phyloP scores from a whole-genome alignment of 2,888 invertebrate genomes.

The Nemotelus nigrinus region DNA sequence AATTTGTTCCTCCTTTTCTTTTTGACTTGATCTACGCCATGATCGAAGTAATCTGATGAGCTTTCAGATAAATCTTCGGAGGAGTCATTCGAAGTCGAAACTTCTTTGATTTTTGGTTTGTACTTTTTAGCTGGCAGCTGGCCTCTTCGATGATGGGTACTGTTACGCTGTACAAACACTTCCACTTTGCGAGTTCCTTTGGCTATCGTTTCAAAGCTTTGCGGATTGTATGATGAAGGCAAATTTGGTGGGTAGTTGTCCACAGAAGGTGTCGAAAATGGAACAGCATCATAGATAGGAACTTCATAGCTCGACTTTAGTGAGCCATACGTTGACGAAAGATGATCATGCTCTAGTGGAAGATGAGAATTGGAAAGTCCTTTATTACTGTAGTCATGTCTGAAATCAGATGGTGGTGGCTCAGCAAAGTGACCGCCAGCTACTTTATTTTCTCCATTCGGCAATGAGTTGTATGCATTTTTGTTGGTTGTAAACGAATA shows the following conservation, averaged over 20 bases:
- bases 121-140: not conserved
- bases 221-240: conserved; percentile 51
- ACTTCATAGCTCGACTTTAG: conserved; percentile 64
- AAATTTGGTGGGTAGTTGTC: conserved; percentile 60
- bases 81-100: conserved; percentile 39
- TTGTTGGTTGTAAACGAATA: conserved; percentile 41
- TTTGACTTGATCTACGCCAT: conserved; percentile 48
- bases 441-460: conserved; percentile 10
- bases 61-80: conserved; percentile 29
- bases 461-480: conserved; percentile 41
- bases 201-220: conserved; percentile 46
- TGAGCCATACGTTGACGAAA: conserved; percentile 60
- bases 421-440: conserved; percentile 56
- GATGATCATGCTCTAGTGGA: conserved; percentile 59
- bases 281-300: conserved; percentile 62
- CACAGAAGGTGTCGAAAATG: conserved; percentile 56
- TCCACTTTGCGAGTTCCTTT: conserved; percentile 46
- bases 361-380: conserved; percentile 58
- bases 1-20: conserved; percentile 52
- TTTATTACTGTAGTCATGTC: conserved; percentile 49
- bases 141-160: not conserved
- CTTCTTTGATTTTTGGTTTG: conserved; percentile 12
- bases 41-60: conserved; percentile 44
- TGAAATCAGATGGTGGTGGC: conserved; percentile 53
- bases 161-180: conserved; percentile 16